These are phyloP conservation scores for Cremastinae sp. DNA, from an alignment of 2,888 invertebrate genomes.

Conservation along the genomic window DNA sequence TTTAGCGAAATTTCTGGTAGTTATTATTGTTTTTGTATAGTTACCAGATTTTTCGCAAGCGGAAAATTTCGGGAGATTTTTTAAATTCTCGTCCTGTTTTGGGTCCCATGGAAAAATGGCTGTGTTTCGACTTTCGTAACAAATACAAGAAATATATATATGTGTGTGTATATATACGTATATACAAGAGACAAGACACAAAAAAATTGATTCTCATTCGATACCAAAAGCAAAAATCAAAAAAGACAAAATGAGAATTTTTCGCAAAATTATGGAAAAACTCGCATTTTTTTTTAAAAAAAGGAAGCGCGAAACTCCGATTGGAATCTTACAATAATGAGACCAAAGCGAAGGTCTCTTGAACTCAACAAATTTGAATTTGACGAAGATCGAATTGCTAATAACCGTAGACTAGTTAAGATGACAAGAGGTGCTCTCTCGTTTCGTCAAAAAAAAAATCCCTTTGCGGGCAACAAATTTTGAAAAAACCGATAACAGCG, in stretches of 20 bases:
- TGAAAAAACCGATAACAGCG: not conserved
- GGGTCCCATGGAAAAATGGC: conserved; percentile 28
- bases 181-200: conserved; percentile 5
- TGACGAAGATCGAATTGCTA: not conserved
- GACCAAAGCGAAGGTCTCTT: no score
- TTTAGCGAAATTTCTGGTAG: not conserved
- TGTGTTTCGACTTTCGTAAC: conserved; percentile 18
- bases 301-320: no score
- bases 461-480: not conserved
- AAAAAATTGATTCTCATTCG: conserved; percentile 5
- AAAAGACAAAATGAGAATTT: no score
- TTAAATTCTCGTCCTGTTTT: conserved; percentile 7
- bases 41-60: conserved; percentile 26
- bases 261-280: no score
- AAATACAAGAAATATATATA: conserved; percentile 13
- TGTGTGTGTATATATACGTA: not conserved
- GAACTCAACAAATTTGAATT: not conserved
- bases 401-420: no score
- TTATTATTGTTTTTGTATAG: no score
- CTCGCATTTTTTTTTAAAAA: not conserved
- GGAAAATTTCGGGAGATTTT: conserved; percentile 17
- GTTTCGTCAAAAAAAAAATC: not conserved
- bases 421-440: not conserved
- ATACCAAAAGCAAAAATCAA: not conserved
- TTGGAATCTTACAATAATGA: no score